A percentile compares a stretch with the other conserved stretches of the same genome.
Evolutionary conservation across 2,797 vertebrate species (phyloP).

Genomic region (Sebastes reedi): DNA sequence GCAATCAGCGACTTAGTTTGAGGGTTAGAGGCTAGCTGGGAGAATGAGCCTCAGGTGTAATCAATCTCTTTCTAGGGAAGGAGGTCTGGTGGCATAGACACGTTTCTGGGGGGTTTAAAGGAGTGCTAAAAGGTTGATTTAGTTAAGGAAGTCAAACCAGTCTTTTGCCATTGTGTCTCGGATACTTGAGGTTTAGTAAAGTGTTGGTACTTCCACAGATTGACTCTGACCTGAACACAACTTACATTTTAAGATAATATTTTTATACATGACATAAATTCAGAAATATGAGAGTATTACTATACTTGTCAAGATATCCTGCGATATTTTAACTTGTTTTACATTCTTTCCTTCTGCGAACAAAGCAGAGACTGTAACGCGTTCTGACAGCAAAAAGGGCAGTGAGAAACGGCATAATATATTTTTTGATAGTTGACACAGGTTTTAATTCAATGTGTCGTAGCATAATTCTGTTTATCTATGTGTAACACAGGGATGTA

Average conservation of each 20-base stretch:
- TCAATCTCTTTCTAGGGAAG: not conserved
- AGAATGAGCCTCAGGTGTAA: not conserved
- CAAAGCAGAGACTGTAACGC: not conserved
- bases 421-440: not conserved
- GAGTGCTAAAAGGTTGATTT: not conserved
- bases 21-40: not conserved
- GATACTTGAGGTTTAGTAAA: not conserved
- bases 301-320: not conserved
- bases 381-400: not conserved
- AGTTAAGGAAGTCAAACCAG: not conserved
- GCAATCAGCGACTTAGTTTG: constrained; percentile 1
- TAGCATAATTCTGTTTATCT: not conserved
- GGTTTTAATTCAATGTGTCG: not conserved
- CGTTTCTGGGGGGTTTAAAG: not conserved
- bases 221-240: not conserved
- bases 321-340: not conserved
- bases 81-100: not conserved
- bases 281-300: not conserved
- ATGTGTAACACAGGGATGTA: not conserved
- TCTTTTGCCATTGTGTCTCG: not conserved
- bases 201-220: not conserved
- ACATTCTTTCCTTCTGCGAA: not conserved
- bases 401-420: not conserved
- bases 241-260: not conserved
- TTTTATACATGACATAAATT: not conserved